phyloP scores from a whole-genome alignment of 2,113 vertebrate genomes.

The Hemicordylus capensis region DNA sequence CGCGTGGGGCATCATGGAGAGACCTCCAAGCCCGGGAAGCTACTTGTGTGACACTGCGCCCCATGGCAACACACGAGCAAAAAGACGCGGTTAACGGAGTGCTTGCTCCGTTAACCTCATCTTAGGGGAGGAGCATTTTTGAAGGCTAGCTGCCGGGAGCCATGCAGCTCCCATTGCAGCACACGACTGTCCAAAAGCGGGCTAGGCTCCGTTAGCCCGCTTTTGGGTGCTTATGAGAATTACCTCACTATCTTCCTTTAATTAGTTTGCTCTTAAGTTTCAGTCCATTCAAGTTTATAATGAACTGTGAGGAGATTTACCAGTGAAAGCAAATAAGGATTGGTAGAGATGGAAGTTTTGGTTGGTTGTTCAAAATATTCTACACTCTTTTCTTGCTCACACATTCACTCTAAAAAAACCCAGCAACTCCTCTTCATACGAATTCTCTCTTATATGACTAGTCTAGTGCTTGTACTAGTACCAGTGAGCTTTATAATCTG shows the following conservation, averaged over 20 bases:
- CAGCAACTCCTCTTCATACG: background rate
- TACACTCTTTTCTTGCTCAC: background rate
- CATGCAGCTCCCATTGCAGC: too few species aligned
- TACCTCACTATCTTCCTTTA: conserved; percentile 26
- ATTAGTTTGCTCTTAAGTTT: conserved; percentile 31
- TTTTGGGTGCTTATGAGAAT: too few species aligned
- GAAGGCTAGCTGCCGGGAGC: too few species aligned
- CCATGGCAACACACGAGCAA: too few species aligned
- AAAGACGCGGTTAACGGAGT: too few species aligned
- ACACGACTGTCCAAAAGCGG: too few species aligned
- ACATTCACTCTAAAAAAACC: conserved; percentile 2
- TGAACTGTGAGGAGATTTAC: background rate
- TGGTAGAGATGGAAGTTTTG: background rate
- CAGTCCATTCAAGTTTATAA: conserved; percentile 37
- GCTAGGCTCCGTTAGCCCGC: too few species aligned
- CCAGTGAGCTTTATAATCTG: conserved; percentile 1
- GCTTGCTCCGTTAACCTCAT: too few species aligned
- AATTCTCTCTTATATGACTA: conserved; percentile 16
- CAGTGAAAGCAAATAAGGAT: conserved; percentile 9
- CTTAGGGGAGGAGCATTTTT: too few species aligned
- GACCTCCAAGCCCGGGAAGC: too few species aligned
- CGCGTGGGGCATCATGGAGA: too few species aligned
- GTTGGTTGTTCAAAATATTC: background rate
- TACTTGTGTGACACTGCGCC: too few species aligned
- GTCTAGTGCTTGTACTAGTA: background rate